Evolutionary conservation across 2,888 invertebrate species (phyloP), one percentile per base, ranked within the genome.

Genomic region (Tipula vernalis): DNA sequence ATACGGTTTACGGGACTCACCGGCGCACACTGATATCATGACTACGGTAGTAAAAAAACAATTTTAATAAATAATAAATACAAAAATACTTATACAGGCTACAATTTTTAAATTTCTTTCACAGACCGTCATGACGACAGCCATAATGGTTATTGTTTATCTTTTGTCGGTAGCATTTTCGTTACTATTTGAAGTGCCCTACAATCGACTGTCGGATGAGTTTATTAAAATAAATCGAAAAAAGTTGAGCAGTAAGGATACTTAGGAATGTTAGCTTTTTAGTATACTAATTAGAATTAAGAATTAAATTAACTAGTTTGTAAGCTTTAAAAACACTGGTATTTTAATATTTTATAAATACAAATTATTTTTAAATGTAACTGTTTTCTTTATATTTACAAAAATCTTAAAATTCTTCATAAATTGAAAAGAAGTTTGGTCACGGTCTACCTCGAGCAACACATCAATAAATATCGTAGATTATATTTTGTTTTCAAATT

Each of bases 1-100:
- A 42, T 90, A 89, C 85, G 90, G 89, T 10, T 89, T 89, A 86
- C 88, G 89, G 18, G 89, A 90, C 71, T 88, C 89, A 83, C 89
- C 89, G 15, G 85, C 87, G 3, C 87, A 85, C 5, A 51, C 51
- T 10, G 87, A 87, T 85, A 36, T 51, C 12, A 47, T 51, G 5
- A 28, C 15, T 18, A 87, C 85, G 36, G 87, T 87, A 83, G 10
- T 36, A 18, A 18, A 28, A 28, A 39, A 39, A 39, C 1, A 39
- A 6, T 39, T 39, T n/a, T 42, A 44, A 41, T 85, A 4, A 12
- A n/a, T 41, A 28, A 18, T 1, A 71, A 39, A 85, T 4, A 85
- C 18, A 85, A 44, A 18, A 44, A 41, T 3, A 10, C 36, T 86
- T 47, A 44, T 39, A 3, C 39, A 28, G 28, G 28, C 2, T 28